Percentiles rank a stretch among this genome's conserved stretches.
These are phyloP conservation scores for Apostichopus parvimensis DNA, from an alignment of 35 echinoderm and acorn worm species.

Conservation along the genomic window DNA sequence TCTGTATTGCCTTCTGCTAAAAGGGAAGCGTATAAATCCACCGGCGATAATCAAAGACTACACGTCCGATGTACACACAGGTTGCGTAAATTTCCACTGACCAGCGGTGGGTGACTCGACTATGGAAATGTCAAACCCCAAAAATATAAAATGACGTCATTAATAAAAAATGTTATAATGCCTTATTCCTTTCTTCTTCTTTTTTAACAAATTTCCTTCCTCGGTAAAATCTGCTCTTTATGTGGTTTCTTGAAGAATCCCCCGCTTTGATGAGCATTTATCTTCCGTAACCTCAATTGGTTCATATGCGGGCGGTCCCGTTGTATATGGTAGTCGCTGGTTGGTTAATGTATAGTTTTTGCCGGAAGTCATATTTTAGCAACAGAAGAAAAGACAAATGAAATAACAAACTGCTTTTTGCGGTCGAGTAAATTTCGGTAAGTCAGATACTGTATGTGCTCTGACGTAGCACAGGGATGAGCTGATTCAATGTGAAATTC, in stretches of 20 bases:
- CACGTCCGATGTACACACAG: background rate
- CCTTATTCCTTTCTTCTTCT: background rate
- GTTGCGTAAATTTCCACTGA: background rate
- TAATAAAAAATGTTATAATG: background rate
- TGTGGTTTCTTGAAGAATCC: background rate
- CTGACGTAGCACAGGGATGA: too few relatives aligned
- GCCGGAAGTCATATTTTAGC: background rate
- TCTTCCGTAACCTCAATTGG: background rate
- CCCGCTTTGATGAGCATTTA: background rate
- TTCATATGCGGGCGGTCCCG: background rate
- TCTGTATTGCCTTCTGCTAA: too few relatives aligned
- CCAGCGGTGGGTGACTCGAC: too few relatives aligned
- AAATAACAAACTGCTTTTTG: too few relatives aligned
- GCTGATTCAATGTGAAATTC: too few relatives aligned
- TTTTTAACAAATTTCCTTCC: background rate
- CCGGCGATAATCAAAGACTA: background rate
- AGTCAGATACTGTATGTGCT: too few relatives aligned
- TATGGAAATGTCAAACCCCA: background rate
- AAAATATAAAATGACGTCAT: background rate
- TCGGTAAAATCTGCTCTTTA: background rate
- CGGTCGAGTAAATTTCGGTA: too few relatives aligned
- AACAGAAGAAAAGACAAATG: too few relatives aligned
- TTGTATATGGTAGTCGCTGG: background rate
- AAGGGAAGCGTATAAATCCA: background rate
- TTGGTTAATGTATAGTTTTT: background rate